These are phyloP conservation scores for Lagria hirta DNA, from an alignment of 2,888 invertebrate genomes.

Conservation along the genomic window DNA sequence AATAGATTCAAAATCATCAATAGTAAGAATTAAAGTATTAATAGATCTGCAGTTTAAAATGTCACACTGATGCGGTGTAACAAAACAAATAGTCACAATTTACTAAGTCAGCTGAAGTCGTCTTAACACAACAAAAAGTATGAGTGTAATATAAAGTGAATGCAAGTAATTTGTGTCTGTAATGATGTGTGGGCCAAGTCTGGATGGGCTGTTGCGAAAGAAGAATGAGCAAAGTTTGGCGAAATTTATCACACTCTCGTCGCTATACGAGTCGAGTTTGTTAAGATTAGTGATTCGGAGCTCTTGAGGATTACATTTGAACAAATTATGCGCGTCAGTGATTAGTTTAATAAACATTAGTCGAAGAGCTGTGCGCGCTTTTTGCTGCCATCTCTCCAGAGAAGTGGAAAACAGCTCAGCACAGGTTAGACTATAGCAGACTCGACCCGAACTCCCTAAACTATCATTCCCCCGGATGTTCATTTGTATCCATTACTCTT, in stretches of 20 bases:
- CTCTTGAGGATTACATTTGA: conserved; percentile 47
- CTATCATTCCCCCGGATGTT: conserved; percentile 29
- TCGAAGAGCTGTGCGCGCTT: conserved; percentile 26
- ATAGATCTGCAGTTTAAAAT: too few relatives aligned
- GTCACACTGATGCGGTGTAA: too few relatives aligned
- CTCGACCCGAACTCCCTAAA: conserved; percentile 17
- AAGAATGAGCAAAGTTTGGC: too few relatives aligned
- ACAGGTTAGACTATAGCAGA: conserved; percentile 13
- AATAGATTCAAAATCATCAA: too few relatives aligned
- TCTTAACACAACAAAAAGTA: too few relatives aligned
- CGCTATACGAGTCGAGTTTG: conserved; percentile 46
- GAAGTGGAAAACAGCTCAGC: conserved; percentile 15
- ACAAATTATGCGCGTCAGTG: conserved; percentile 52
- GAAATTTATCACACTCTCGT: conserved; percentile 49
- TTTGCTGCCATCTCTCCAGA: conserved; percentile 16
- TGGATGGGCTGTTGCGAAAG: too few relatives aligned
- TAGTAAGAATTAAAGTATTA: too few relatives aligned
- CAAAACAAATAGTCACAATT: too few relatives aligned
- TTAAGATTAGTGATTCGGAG: conserved; percentile 51
- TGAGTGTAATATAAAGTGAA: too few relatives aligned
- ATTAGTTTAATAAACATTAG: conserved; percentile 52
- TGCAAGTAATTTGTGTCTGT: too few relatives aligned
- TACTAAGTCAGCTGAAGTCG: too few relatives aligned
- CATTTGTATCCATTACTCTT: conserved; percentile 34
- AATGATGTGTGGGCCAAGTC: too few relatives aligned